phyloP scores from a whole-genome alignment of 2,888 invertebrate species.

The Sipha maydis region DNA sequence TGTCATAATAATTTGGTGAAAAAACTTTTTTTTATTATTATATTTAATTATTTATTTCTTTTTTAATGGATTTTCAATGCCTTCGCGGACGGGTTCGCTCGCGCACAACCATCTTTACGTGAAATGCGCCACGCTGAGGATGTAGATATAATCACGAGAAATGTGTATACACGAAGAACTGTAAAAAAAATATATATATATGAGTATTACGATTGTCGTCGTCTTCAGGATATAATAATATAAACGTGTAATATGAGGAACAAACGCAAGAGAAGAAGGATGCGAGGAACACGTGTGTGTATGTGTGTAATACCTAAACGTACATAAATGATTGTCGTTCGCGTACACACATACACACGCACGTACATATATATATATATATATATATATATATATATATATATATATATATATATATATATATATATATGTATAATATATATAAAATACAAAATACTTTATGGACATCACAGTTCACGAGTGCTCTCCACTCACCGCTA shows the following conservation, averaged over 20 bases:
- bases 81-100: background rate
- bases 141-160: constrained; percentile 9
- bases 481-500: background rate
- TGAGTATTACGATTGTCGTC: background rate
- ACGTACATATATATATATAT: too few species aligned
- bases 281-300: background rate
- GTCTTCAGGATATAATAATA: constrained; percentile 8
- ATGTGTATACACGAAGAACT: too few species aligned
- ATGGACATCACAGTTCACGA: background rate
- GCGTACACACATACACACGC: background rate
- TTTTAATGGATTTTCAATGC: constrained; percentile 9
- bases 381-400: too few species aligned
- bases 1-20: too few species aligned
- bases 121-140: background rate
- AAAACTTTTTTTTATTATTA: background rate
- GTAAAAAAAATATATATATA: background rate
- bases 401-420: too few species aligned
- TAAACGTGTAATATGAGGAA: constrained; percentile 19
- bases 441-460: background rate
- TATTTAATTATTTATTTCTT: background rate
- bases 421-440: too few species aligned
- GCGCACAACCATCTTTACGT: background rate
- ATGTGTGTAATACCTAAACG: background rate
- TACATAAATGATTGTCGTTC: background rate
- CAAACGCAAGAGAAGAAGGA: background rate